Evolutionary conservation across 1,140 invertebrate genomes (phyloP), one percentile per base, ranked within the genome.

Genomic region (Homalodisca vitripennis): DNA sequence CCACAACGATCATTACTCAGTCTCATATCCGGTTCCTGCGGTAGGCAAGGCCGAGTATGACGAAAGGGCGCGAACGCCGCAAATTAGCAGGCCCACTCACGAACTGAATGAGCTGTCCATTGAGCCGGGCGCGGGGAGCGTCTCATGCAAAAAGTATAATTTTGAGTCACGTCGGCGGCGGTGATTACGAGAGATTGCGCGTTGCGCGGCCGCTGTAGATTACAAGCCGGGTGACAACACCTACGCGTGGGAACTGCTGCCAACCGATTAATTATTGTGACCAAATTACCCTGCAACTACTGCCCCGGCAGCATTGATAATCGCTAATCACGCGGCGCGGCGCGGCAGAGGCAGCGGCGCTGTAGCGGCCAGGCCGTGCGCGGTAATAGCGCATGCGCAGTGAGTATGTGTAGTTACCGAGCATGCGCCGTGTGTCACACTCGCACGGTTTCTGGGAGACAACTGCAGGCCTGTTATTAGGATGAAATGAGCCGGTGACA

Each of bases 291-390:
- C 48, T 51, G 48, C 48, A 51, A 51, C 48, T 51, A 51, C 48
- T 51, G 48, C 48, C 48, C 48, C 55, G 55, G 55, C 55, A 60
- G 55, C 55, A 60, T 60, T 60, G 55, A 60, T 60, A 60, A 60
- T 60, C 55, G 55, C 14, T 60, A 60, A 60, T 51, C 14, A 51
- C 14, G 17, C 17, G 3, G 48, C n/a, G n/a, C 34, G 48, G 3
- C 6, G 3, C 48, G 48, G 48, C 14, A 14, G 48, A 22, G 14
- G 34, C 34, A 17, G 34, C 17, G 48, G 48, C 48, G 48, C 48
- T 12, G 48, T 51, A 22, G 48, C 3, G 3, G 22, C 34, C 17
- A n/a, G n/a, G n/a, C n/a, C n/a, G n/a, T n/a, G n/a, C n/a, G n/a
- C n/a, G n/a, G n/a, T n/a, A n/a, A n/a, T n/a, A n/a, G n/a, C 34